A percentile compares a stretch with the other conserved stretches of the same genome.
Evolutionary conservation across 2,797 vertebrate genomes (phyloP).

Genomic region (Sebastiscus tertius): DNA sequence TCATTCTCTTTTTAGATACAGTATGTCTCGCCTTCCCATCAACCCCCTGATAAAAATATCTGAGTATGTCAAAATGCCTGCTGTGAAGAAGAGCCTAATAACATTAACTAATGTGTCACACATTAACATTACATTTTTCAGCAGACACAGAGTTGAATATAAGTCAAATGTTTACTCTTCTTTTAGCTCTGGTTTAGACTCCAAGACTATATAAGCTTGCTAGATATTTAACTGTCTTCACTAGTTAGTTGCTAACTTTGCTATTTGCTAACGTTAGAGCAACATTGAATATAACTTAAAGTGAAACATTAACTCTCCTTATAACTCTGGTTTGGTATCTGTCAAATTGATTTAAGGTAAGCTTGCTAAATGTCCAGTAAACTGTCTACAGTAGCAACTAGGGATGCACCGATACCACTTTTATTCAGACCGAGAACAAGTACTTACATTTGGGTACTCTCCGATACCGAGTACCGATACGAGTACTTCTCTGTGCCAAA

Average conservation of each 20-base stretch:
- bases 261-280: too few species aligned
- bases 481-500: too few species aligned
- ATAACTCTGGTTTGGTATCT: neutral
- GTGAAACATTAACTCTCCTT: neutral
- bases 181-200: neutral
- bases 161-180: neutral
- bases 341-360: neutral
- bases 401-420: too few species aligned
- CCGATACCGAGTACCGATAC: too few species aligned
- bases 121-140: neutral
- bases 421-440: too few species aligned
- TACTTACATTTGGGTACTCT: too few species aligned
- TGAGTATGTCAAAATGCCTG: neutral
- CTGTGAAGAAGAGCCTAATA: neutral
- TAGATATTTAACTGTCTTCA: neutral
- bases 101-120: neutral
- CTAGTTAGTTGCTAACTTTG: neutral
- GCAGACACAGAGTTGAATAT: neutral
- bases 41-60: too few species aligned
- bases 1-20: neutral
- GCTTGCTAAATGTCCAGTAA: neutral
- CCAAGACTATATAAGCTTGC: neutral
- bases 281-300: neutral
- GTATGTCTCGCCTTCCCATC: neutral
- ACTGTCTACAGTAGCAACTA: neutral